Base-by-base conservation (phyloP, 2,888 invertebrate species). In the Acrobeloides nanus region DNA sequence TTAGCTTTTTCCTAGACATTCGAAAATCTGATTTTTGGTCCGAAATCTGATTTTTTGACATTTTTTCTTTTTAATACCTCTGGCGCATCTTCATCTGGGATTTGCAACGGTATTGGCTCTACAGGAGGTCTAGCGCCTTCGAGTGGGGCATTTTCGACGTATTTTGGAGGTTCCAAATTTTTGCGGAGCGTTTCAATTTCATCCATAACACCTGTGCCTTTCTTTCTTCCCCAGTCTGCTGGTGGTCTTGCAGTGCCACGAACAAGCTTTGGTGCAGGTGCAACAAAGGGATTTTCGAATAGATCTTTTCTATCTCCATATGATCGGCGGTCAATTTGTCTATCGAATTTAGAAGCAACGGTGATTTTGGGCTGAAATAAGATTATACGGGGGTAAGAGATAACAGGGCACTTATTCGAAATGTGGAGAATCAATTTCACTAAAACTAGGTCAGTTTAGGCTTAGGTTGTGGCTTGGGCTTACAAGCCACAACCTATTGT, bases 261-360 rank as follows among this genome's bases (percentile, higher is more conserved):
- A 27, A 57, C 70, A 34, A 71, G 53, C 34, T 45, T 48, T 18
- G 55, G 59, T n/a, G 60, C 43, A 39, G 61, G 61, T 53, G 59
- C 57, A 31, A 59, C 55, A 44, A 55, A 37, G 15, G 66, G 65
- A 50, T 55, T 50, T 34, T 57, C 48, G 44, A 54, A 51, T 25
- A 54, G 17, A 3, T 15, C 27, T 7, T 21, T 27, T 20, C 62
- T 53, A 35, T 68, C 66, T 40, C 48, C 38, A 50, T 61, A 68
- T 27, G 61, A 48, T 38, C 90, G 84, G 79, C 89, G 87, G 80
- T 93, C 92, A 63, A 89, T 87, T 79, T 89, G 86, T 79, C 90
- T 82, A 81, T 93, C 92, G 81, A 89, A 92, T 83, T 92, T 92
- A 80, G 89, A 90, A 78, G 90, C 89, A 76, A 92, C 89, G 82